Evolutionary conservation across 2,113 vertebrate species (phyloP), one percentile per base, ranked within the genome.

Genomic region (Myiozetetes cayanensis): DNA sequence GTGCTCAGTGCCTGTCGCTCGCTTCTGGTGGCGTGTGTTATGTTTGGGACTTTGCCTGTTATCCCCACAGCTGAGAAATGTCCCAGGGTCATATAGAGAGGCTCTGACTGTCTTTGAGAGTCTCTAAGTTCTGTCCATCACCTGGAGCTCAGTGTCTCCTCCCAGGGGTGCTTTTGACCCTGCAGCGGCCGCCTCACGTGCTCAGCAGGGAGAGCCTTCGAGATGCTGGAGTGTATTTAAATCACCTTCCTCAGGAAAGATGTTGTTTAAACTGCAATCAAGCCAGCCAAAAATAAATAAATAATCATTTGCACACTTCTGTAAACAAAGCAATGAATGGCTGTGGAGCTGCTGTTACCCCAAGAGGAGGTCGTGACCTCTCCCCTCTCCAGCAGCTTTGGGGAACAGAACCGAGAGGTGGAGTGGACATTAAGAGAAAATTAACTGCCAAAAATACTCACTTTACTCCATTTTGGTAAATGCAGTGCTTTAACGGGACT

Each of bases 401-500:
- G 59, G 62, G 71, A 62, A 33, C 41, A 19, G 39, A 63, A 25
- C 3, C 0, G 3, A 90, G 47, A 46, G 1, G 19, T 6, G 12
- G 70, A 87, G 95, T 63, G 91, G 89, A 85, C 28, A 39, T 90
- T 79, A 91, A 93, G 47, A 89, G 95, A 95, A 90, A 90, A 96
- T 96, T 91, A 96, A 33, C 92, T n/a, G 15, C 94, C 93, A 78
- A 94, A 98, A 96, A 94, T 66, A 94, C 49, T 90, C 94, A 88
- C 93, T 97, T 96, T 89, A 80, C 93, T 92, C 94, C 91, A 68
- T 94, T 96, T 93, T 94, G 95, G 94, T 94, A 73, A 75, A 61
- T 2, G 33, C 92, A 85, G 90, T 50, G 93, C 81, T 96, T 96
- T 96, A 88, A 94, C 62, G 78, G 92, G 90, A 87, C 95, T 95